These are phyloP conservation scores for Podargus strigoides DNA, from an alignment of 2,797 vertebrate species.

Conservation along the genomic window DNA sequence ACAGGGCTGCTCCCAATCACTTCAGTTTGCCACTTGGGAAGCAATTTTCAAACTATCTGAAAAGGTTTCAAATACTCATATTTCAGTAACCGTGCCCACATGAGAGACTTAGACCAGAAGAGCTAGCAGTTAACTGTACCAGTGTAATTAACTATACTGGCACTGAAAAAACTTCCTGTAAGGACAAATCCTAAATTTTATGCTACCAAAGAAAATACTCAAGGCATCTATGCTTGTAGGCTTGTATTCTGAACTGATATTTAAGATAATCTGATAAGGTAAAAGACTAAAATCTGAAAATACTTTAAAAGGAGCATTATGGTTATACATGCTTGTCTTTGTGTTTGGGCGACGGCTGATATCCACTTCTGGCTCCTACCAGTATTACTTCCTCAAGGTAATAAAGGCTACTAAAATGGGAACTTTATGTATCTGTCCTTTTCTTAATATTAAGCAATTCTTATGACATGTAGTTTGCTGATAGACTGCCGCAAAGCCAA, in stretches of 20 bases:
- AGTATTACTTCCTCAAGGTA: not conserved
- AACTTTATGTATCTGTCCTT: not conserved
- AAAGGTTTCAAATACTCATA: not conserved
- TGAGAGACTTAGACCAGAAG: not conserved
- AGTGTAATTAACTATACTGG: not conserved
- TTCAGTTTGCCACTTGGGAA: constrained; percentile 1
- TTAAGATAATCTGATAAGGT: not conserved
- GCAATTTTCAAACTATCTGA: not conserved
- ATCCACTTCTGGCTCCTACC: not conserved
- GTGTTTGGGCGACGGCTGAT: not conserved
- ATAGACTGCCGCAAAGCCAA: constrained; percentile 44
- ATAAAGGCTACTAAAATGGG: not conserved
- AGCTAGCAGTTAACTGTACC: not conserved
- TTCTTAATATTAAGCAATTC: constrained; percentile 8
- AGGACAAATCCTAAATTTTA: not conserved
- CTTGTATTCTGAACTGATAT: not conserved
- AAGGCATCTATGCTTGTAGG: not conserved
- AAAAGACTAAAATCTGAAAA: not conserved
- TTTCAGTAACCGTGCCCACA: not conserved
- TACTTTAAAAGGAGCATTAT: not conserved
- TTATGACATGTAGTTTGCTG: constrained; percentile 41
- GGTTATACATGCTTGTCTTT: not conserved
- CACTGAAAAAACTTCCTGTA: not conserved
- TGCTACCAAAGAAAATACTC: not conserved
- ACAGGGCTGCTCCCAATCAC: not conserved